Base-by-base conservation (phyloP, 2,797 vertebrate species). In the Neoniphon sammara region DNA sequence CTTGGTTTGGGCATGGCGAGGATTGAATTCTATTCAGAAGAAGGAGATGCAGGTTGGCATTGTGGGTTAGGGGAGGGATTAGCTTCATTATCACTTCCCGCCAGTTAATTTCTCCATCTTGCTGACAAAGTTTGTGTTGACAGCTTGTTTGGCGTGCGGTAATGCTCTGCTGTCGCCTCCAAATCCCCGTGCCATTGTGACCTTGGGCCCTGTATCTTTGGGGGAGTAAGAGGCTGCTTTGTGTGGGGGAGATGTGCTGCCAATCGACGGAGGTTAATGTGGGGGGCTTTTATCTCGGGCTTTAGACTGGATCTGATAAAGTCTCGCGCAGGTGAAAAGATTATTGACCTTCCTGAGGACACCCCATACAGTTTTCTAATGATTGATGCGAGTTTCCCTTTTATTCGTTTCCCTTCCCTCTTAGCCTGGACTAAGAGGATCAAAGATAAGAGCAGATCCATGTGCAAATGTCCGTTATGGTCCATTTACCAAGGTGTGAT, bases 251-350 rank as follows among this genome's bases (percentile, higher is more conserved):
- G 94, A 95, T 93, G 87, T 94, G 92, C 93, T 96, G 95, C 94
- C 96, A 96, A 88, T 97, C 94, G 92, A 87, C 92, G 93, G 93
- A 95, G 92, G 95, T 96, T 97, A 97, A 97, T 96, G 94, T 94
- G 93, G 94, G 89, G 93, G 94, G 94, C 95, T 95, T 97, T 97
- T 96, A 96, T 97, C 95, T 94, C 64, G 17, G 89, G 94, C 94
- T 95, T 95, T 95, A 94, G 94, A 94, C 95, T 91, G 92, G 93
- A 99, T 98, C 97, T 97, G 97, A 99, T 99, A 97, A 98, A 96
- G 95, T 96, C 95, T 93, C 93, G 92, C 92, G 90, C 95, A 97
- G 96, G 96, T 97, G 96, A 97, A 97, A 96, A 97, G 96, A 98
- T 97, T 96, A 97, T 97, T 97, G 97, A 98, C 97, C 97, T 96